Evolutionary conservation across 2,888 invertebrate species (phyloP), one percentile per base, ranked within the genome.

Genomic region (Thalpophila matura): DNA sequence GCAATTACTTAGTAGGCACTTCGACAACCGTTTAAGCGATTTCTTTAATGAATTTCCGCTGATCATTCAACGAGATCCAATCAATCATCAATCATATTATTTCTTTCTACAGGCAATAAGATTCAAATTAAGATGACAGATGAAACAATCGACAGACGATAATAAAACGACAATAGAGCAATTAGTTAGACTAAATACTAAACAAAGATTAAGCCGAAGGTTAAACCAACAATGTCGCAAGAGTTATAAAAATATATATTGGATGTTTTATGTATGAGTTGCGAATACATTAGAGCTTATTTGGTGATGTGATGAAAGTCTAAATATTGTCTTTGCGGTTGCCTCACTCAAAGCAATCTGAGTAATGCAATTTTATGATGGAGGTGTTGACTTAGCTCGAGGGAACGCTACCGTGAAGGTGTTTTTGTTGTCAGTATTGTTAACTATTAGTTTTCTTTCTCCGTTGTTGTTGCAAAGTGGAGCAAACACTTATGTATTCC

Each of bases 301-400:
- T 88, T 86, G 88, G 90, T 84, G 80, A 86, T 81, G 85, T 88
- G 87, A 86, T 85, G 89, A 89, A 91, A 88, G 82, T 82, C 81
- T 86, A 86, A 86, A 87, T 88, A 89, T 87, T 89, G 87, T 89
- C 85, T 86, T 85, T 84, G 86, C 70, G 74, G 83, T 86, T 88
- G 80, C 85, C 63, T 81, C 82, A 88, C 79, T 60, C 76, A 59
- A 79, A 81, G 79, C 80, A 86, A 87, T 86, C 81, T 80, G 72
- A 50, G 83, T 84, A 88, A 85, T 88, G 86, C 81, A 84, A 85
- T 84, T 87, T 85, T 57, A 72, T 75, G 72, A 43, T 50, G 63
- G 31, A 46, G 75, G 80, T 83, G 84, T 87, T 75, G 65, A 85
- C 82, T 87, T 86, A 84, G 77, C 79, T 83, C 67, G 55, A 73